Percentiles rank a stretch among this genome's conserved stretches.
These are phyloP conservation scores for Choreutis nemorana DNA, from an alignment of 2,888 invertebrate species.

Conservation along the genomic window DNA sequence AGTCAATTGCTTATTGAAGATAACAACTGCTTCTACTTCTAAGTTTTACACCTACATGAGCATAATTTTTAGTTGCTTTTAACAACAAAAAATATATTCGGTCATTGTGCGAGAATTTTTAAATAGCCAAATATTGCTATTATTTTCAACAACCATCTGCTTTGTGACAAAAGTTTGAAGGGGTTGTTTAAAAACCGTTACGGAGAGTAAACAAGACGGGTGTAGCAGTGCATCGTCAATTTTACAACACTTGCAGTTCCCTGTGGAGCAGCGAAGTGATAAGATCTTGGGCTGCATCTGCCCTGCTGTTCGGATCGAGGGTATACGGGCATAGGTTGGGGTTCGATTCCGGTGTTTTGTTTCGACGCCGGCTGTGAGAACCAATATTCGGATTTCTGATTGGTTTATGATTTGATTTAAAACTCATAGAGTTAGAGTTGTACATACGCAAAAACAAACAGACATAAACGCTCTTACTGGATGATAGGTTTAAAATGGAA, in stretches of 20 bases:
- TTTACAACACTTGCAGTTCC: conserved; percentile 45
- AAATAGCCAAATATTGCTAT: no score
- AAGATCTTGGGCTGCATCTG: conserved; percentile 60
- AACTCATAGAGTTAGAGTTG: not conserved
- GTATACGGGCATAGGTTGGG: conserved; percentile 32
- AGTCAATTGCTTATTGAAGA: no score
- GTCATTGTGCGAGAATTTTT: no score
- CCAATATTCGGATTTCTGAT: conserved; percentile 27
- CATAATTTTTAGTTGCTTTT: no score
- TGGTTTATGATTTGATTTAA: conserved; percentile 51
- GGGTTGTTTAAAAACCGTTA: conserved; percentile 46
- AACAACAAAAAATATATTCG: no score
- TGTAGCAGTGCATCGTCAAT: conserved; percentile 33
- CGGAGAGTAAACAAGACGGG: conserved; percentile 41
- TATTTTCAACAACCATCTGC: conserved; percentile 1
- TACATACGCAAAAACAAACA: not conserved
- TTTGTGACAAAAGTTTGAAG: conserved; percentile 10
- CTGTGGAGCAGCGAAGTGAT: conserved; percentile 39
- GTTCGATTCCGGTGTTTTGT: conserved; percentile 52
- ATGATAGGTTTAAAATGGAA: no score
- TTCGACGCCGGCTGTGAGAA: conserved; percentile 44
- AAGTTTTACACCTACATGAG: no score
- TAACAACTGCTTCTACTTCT: no score
- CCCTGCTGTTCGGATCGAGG: conserved; percentile 25
- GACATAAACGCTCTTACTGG: no score